Base-by-base conservation (phyloP, 2,888 invertebrate genomes). In the Reticulitermes lucifugus region DNA sequence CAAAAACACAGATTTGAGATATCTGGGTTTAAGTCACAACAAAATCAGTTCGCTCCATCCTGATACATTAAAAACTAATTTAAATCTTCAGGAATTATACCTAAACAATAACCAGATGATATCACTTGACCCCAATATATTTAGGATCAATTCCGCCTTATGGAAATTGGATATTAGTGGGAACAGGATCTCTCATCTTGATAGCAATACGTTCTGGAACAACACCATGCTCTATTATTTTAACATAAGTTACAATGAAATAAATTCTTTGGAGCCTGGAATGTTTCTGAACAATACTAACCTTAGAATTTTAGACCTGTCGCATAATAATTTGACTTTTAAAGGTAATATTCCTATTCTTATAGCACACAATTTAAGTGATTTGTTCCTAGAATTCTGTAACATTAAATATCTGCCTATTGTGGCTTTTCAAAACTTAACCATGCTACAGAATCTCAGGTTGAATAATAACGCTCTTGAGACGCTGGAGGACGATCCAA, bases 161-260 rank as follows among this genome's bases (percentile, higher is more conserved):
- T n/a, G 43, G 70, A 81, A 81, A 43, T n/a, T 81, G 43, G 81
- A 81, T 65, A 14, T 81, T n/a, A 81, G 81, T 81, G 25, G 21
- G 5, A 81, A 81, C 46, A 43, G 43, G 22, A 81, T 81, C 35
- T 9, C 6, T 3, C n/a, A 43, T 3, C 18, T 81, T 35, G 22
- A 81, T n/a, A 41, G 41, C n/a, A 65, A 70, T 43, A 81, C 25
- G 3, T 81, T 81, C n/a, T 41, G 22, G 18, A 81, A 81, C 25
- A 81, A 65, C n/a, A 55, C n/a, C 22, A 70, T 70, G 43, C 46
- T 81, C 6, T 70, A 65, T 25, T 59, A 81, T 43, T 43, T 81
- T 2, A 81, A 81, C n/a, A 14, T 70, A 12, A 81, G 81, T 25
- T 43, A 70, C 18, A 81, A 81, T 7, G 41, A 25, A 21, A 41